phyloP scores from a whole-genome alignment of 2,888 invertebrate genomes.

The Glyphotaelius pellucidus region DNA sequence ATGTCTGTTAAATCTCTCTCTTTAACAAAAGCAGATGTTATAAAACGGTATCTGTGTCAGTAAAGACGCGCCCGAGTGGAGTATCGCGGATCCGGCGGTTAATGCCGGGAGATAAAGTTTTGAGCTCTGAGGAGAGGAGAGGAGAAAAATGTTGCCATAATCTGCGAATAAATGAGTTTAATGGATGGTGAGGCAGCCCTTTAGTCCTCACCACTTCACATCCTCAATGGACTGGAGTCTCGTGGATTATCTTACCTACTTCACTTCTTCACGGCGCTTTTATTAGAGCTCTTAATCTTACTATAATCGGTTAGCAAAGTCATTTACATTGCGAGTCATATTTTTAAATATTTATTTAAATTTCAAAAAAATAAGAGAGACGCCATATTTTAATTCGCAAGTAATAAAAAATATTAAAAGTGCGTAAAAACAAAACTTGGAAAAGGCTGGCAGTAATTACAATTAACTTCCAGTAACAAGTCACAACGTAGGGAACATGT shows the following conservation, averaged over 20 bases:
- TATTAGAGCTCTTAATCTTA: neutral
- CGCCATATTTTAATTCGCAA: too few relatives aligned
- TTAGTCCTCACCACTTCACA: neutral
- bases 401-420: too few relatives aligned
- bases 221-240: neutral
- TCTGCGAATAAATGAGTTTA: slow-evolving; percentile 55
- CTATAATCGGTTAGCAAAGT: neutral
- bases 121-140: slow-evolving; percentile 24
- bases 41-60: slow-evolving; percentile 56
- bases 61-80: slow-evolving; percentile 48
- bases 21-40: slow-evolving; percentile 61
- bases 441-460: too few relatives aligned
- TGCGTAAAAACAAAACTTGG: too few relatives aligned
- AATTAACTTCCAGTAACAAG: too few relatives aligned
- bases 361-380: too few relatives aligned
- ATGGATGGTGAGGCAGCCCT: slow-evolving; percentile 49
- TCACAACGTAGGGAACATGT: too few relatives aligned
- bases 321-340: too few relatives aligned
- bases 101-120: slow-evolving; percentile 52
- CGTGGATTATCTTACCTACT: neutral
- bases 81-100: slow-evolving; percentile 41
- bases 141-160: slow-evolving; percentile 51
- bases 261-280: neutral
- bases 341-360: too few relatives aligned
- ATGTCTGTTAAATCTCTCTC: slow-evolving; percentile 57